Evolutionary conservation across 2,797 vertebrate genomes (phyloP), one percentile per base, ranked within the genome.

Genomic region (Enteromius treurensis): DNA sequence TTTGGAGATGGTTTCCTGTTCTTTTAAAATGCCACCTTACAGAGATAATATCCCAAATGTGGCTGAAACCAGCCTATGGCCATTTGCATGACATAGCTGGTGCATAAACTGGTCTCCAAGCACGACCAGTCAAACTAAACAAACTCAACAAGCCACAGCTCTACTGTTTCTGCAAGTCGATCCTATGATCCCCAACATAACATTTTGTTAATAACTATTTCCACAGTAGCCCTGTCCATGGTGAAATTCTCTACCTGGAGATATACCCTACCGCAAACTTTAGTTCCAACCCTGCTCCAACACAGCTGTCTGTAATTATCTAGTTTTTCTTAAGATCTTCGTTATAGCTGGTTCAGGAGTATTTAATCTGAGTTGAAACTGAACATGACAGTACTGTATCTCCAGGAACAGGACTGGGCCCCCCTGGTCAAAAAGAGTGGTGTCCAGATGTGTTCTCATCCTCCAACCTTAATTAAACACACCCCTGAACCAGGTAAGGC

Each of bases 31-130:
- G 23, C n/a, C 45, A 53, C 40, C 45, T 26, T 40, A 67, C 5
- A 14, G n/a, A 79, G 51, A 79, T 77, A 23, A 37, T 62, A 70
- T 42, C 14, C 53, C 55, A 73, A 75, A 85, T 79, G 17, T 49
- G 45, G 8, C 7, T 29, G 49, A 15, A 75, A 23, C 21, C 3
- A 37, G 32, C 11, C 49, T 23, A 37, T 13, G 19, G 19, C 5
- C 3, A 13, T 58, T 58, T 23, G 37, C 15, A 29, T 21, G 23
- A 19, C 4, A 5, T 29, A 21, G 23, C 23, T 55, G 19, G 11
- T 47, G 21, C 23, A 13, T 3, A 13, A 58, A 60, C 32, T 58
- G 32, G 51, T 58, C 73, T 58, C 51, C n/a, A 0, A 4, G 1
- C 11, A 4, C 37, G 32, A 23, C 51, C 7, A n/a, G 13, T 17